Base-by-base conservation (phyloP, 2,113 vertebrate genomes). In the Pseudorhombus dupliciocellatus region DNA sequence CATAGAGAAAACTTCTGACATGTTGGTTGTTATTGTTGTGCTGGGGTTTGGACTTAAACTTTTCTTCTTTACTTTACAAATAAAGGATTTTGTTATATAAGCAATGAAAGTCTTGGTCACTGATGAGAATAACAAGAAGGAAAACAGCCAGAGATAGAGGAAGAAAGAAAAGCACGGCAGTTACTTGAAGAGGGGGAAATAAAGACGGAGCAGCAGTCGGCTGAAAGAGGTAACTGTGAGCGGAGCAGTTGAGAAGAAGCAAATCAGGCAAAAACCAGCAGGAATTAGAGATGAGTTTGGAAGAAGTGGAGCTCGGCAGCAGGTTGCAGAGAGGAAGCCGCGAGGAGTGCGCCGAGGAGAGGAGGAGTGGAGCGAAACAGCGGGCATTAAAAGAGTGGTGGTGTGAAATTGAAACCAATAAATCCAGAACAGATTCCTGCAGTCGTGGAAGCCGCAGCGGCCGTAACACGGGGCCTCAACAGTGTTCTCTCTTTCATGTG, bases 361-460 rank as follows among this genome's bases (percentile, higher is more conserved):
- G 21, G 79, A 79, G 70, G 73, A 74, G 84, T 16, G 7, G 62
- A 85, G 75, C 63, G 15, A 70, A 88, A 81, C 86, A 86, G 86
- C 78, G 2, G 84, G 81, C 87, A 68, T 85, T 86, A 80, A 87
- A 81, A 59, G 82, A 84, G 79, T 73, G 70, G 81, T 83, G 79
- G 89, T 91, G 88, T 92, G 87, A 91, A 92, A 90, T 89, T 90
- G 85, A 89, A 89, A 91, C 82, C 77, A 83, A 82, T 91, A 89
- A 90, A 90, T 92, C 80, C 89, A 80, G 85, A 89, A 81, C 80
- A 88, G 87, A 79, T 85, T 86, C 87, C 86, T 73, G 59, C 65
- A 86, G 88, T 78, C 66, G 73, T 57, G 79, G 78, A 77, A 84
- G 74, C 80, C 81, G 12, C 84, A 21, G 66, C 31, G 37, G 78